Base-by-base conservation (phyloP, 2,797 vertebrate species). In the Danio tinwini region DNA sequence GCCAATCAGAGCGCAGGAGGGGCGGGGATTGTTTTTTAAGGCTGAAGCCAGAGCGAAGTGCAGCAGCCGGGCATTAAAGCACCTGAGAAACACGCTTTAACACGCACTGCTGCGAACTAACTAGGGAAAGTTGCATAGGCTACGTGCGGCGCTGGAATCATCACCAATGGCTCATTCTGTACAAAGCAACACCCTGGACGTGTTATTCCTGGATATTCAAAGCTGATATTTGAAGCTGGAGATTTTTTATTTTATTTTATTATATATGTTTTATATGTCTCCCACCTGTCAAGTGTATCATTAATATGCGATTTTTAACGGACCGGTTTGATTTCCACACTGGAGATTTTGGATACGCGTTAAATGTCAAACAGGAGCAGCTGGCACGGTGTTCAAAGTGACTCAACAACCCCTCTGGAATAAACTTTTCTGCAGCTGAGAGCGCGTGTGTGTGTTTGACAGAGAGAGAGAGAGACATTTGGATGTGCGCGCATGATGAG, bases 401-500 rank as follows among this genome's bases (percentile, higher is more conserved):
- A 55, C 49, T 37, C 42, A n/a, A 29, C 29, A 29, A 16, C 52
- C 75, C 19, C 53, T 64, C 68, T 39, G 77, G 77, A 72, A 56
- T 80, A 80, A 80, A 79, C 68, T 79, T 63, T 17, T 16, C 64
- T 9, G 75, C 75, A 58, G 63, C 45, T 12, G 59, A 16, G 63
- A 13, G 76, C 2, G 37, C 47, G 29, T 29, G 29, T n/a, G n/a
- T 29, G 64, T n/a, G 65, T 58, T 42, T 62, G 67, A 62, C 56
- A 63, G 6, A 44, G 37, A 53, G 67, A 61, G 67, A 37, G 42
- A 62, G 68, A 17, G 39, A 62, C 69, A 71, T 4, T 79, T 80
- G 77, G 69, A 80, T 80, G 77, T 64, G 68, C 21, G 47, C 77
- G 69, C 77, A 73, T 64, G 77, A 92, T 92, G 92, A 91, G 88